Evolutionary conservation across 64 coral and sea anemone genomes (phyloP), one percentile per base, ranked within the genome.

Genomic region (Hydrozoanthus tunicans): DNA sequence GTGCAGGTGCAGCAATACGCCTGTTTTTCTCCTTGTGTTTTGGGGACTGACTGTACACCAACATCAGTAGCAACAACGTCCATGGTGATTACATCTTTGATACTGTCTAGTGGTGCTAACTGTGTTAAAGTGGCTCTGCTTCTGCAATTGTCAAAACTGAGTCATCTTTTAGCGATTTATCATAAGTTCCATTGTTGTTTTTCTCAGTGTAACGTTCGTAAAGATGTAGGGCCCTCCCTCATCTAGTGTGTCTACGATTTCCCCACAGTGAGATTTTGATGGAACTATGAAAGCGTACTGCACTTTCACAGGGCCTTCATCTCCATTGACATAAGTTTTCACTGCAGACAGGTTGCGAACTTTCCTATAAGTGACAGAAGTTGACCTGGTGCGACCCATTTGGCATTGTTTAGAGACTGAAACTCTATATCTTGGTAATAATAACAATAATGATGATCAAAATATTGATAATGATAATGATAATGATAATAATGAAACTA

Each of bases 51-150:
- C 51, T 78, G 76, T 14, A 78, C 76, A 58, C 76, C 76, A 58
- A 78, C 76, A 78, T 57, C 76, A 57, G 76, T 78, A 78, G 76
- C 76, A 78, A 57, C 76, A 53, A 76, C 73, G 27, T 76, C 73
- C 73, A 76, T 76, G 10, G 73, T 76, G 58, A 57, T 78, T 56
- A 7, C 76, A 32, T 57, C 58, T 54, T 78, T 4, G 9, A 78
- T 43, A 55, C 58, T 56, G 52, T 78, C 13, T 57, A 77, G 74
- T 6, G 70, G 70, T 26, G 52, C 74, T 77, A 77, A 52, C 74
- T 56, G 74, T 77, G 6, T 52, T 55, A 77, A 77, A 77, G 74
- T 56, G 76, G 53, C 2, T 78, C 76, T 52, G 53, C 5, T 78
- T 78, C 76, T 78, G 56, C 53, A 78, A 58, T n/a, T 78, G 76